Conservation (phyloP, 2,113 vertebrate genomes). For the Eurypyga helias region DNA sequence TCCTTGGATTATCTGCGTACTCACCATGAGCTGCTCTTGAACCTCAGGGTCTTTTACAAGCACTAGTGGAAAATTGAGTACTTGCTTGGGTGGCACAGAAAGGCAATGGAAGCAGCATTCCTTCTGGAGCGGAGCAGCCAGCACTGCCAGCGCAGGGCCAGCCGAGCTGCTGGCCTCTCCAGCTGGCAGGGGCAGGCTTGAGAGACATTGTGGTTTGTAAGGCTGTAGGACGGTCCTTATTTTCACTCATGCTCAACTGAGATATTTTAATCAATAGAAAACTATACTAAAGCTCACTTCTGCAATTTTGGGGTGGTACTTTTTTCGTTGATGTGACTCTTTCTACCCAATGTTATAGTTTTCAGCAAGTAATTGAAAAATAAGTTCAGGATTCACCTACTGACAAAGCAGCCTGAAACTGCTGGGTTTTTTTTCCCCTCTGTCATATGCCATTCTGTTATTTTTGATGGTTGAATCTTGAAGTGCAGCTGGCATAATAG, state of each 20-base stretch:
- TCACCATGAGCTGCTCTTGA: neutral
- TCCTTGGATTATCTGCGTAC: neutral
- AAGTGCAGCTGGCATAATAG: neutral
- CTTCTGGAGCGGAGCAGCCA: neutral
- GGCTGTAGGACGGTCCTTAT: neutral
- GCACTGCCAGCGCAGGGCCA: rapidly evolving
- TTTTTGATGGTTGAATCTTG: neutral
- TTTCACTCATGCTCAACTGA: neutral
- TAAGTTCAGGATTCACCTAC: neutral
- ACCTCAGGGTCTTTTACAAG: neutral
- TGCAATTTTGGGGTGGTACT: neutral
- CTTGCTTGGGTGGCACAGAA: neutral
- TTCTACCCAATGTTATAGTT: neutral
- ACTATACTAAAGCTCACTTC: neutral
- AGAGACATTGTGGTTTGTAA: neutral
- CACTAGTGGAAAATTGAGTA: neutral
- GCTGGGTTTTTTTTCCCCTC: neutral
- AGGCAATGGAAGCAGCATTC: rapidly evolving
- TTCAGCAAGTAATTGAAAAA: neutral
- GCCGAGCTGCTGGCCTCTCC: neutral
- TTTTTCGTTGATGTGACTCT: neutral
- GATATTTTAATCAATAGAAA: neutral
- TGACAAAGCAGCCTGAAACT: neutral
- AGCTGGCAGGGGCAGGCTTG: neutral
- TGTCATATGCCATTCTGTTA: neutral